Evolutionary conservation across 2,797 vertebrate species (phyloP), one percentile per base, ranked within the genome.

Genomic region (Fratercula arctica): DNA sequence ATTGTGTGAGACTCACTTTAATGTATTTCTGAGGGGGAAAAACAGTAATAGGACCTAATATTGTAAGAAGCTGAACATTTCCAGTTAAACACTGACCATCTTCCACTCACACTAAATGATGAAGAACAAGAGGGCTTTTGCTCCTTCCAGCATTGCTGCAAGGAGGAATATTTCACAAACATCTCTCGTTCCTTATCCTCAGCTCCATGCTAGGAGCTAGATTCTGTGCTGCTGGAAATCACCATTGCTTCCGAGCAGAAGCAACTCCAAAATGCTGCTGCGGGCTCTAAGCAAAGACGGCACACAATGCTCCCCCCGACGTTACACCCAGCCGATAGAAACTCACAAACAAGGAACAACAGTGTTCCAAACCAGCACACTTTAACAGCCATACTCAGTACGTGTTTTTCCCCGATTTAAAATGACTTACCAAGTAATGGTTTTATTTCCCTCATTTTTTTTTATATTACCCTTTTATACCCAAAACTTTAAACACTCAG

Each of bases 381-480:
- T 33, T 20, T 33, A 68, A 64, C 61, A 80, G 72, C 51, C 37
- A 18, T 0, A 0, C 28, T 2, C 8, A 73, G 41, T 10, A 53
- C 25, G 6, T 43, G 64, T 77, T 90, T 86, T 24, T 13, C 14
- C 56, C 21, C 1, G 3, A 81, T 48, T 91, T 56, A 68, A 97
- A 96, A 84, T 17, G 1, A 91, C 73, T 86, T 68, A 21, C 18
- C 54, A 37, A 89, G 63, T 41, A 92, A 74, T 10, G 9, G 7
- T 31, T 89, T 90, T 26, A 54, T 88, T 70, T 63, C 45, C 35
- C 16, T 74, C n/a, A 7, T 67, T 79, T 85, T 79, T 75, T 87
- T 90, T 87, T 77, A 84, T 92, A 87, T 94, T 81, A 91, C 54
- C 48, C 54, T 93, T 92, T 96, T 91, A 95, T 67, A 60, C 10